phyloP scores from a whole-genome alignment of 2,113 vertebrate species.

The Stegostoma tigrinum region DNA sequence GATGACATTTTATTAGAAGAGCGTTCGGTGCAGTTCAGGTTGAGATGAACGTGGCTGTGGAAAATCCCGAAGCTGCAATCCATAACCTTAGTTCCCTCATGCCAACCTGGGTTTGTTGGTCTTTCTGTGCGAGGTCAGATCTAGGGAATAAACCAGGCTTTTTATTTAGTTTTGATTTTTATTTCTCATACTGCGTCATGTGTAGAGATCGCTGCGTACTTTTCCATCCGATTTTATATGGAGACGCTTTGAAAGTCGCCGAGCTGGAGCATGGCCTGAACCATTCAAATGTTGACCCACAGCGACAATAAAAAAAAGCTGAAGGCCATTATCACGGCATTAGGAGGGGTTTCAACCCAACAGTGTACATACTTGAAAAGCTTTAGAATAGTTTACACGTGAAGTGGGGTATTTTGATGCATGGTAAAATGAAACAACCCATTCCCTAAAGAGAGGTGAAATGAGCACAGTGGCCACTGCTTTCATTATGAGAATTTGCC shows the following conservation, averaged over 20 bases:
- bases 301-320: not conserved
- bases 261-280: not conserved
- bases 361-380: not conserved
- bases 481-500: not conserved
- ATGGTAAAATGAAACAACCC: not conserved
- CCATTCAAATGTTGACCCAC: not conserved
- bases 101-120: not conserved
- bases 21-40: not conserved
- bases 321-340: not conserved
- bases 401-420: not conserved
- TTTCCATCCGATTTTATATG: conserved; percentile 10
- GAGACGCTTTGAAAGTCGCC: not conserved
- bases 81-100: not conserved
- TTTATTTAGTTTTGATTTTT: not conserved
- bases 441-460: not conserved
- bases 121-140: not conserved
- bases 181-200: not conserved
- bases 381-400: not conserved
- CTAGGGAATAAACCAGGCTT: not conserved
- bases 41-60: not conserved
- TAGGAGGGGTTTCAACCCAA: not conserved
- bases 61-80: not conserved
- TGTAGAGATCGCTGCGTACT: not conserved
- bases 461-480: not conserved
- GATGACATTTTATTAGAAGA: not conserved